Percentiles rank a stretch among this genome's conserved stretches.
These are phyloP conservation scores for Temnothorax nylanderi DNA, from an alignment of 1,140 invertebrate genomes.

Conservation along the genomic window DNA sequence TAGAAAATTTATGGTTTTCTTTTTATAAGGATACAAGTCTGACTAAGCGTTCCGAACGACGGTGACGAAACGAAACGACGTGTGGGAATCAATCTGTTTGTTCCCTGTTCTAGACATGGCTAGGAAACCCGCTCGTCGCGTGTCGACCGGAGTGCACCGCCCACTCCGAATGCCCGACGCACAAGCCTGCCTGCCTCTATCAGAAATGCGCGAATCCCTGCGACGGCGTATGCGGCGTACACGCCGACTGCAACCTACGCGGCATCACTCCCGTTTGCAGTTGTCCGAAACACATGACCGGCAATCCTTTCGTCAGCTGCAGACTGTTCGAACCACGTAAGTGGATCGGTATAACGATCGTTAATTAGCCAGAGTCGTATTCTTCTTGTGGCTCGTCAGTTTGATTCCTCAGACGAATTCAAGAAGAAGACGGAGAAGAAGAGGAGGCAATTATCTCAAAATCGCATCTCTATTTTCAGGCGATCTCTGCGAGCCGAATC, in stretches of 20 bases:
- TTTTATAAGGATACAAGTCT: not conserved
- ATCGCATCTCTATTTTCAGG: slow-evolving; percentile 82
- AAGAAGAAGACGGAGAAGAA: not conserved
- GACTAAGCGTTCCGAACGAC: slow-evolving; percentile 16
- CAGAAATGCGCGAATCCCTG: slow-evolving; percentile 93
- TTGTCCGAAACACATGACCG: slow-evolving; percentile 94
- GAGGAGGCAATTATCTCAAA: not conserved
- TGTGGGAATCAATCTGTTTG: not conserved
- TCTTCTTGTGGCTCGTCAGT: not conserved
- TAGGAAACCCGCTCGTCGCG: slow-evolving; percentile 90
- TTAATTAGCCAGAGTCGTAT: not conserved
- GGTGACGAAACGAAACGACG: not conserved
- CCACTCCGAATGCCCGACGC: slow-evolving; percentile 91
- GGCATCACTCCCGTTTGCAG: slow-evolving; percentile 93
- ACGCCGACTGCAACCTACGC: slow-evolving; percentile 92
- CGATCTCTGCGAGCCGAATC: slow-evolving; percentile 93
- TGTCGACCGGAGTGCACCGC: slow-evolving; percentile 92
- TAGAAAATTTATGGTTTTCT: not conserved
- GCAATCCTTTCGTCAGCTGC: slow-evolving; percentile 93
- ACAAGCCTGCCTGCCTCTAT: slow-evolving; percentile 92
- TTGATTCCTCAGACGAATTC: not conserved
- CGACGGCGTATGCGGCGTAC: slow-evolving; percentile 92
- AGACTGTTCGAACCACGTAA: slow-evolving; percentile 92
- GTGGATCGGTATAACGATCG: slow-evolving; percentile 63
- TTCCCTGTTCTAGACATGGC: slow-evolving; percentile 87